phyloP scores from a whole-genome alignment of 1,140 invertebrate species.

The Lucilia sericata region DNA sequence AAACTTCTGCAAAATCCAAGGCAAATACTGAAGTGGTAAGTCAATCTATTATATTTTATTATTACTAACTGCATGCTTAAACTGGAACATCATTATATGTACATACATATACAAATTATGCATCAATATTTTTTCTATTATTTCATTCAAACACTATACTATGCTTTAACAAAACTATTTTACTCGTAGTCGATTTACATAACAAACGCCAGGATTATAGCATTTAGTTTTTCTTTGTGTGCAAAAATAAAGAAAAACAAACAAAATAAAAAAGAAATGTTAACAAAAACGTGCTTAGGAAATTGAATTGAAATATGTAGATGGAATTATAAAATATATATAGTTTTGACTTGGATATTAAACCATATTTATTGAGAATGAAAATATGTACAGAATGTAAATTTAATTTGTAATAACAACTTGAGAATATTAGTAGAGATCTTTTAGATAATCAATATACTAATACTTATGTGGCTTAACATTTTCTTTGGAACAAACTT shows the following conservation, averaged over 20 bases:
- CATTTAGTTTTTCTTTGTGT: conserved; percentile 33
- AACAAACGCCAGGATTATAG: background rate
- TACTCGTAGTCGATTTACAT: conserved; percentile 5
- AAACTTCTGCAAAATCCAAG: conserved; percentile 60
- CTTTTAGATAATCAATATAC: no score
- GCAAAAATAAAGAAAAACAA: background rate
- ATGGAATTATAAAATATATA: no score
- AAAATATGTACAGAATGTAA: no score
- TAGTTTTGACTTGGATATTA: no score
- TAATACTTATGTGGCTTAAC: no score
- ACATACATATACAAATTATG: background rate
- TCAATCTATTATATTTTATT: conserved; percentile 30
- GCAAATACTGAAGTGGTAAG: conserved; percentile 52
- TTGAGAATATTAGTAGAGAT: no score
- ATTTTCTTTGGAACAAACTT: no score
- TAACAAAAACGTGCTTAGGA: conserved; percentile 2
- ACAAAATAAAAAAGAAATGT: background rate
- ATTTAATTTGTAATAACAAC: no score
- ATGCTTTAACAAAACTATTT: background rate
- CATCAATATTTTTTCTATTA: background rate
- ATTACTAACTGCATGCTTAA: background rate
- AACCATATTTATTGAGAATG: no score
- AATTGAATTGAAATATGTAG: background rate
- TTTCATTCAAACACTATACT: background rate
- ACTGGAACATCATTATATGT: background rate